Conservation (phyloP, 2,113 vertebrate species). For the Puntigrus tetrazona region DNA sequence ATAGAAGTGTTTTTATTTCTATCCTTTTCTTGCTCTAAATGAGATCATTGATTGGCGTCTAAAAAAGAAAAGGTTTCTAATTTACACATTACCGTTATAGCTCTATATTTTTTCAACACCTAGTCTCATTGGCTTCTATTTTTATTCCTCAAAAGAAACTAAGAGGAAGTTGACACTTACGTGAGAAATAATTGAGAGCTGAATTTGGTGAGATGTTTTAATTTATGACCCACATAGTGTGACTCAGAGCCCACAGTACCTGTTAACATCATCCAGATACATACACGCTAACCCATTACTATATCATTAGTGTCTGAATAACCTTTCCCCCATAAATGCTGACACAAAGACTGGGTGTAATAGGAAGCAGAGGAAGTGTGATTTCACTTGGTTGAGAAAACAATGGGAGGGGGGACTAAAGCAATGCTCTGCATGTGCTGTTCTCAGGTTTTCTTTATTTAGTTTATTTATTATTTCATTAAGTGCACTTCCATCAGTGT, state of each 20-base stretch:
- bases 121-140: background rate
- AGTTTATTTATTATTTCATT: background rate
- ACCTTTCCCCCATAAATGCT: background rate
- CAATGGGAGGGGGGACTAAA: background rate
- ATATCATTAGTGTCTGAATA: background rate
- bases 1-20: no score
- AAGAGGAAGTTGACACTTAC: background rate
- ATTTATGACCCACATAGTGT: background rate
- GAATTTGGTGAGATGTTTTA: no score
- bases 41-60: background rate
- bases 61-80: background rate
- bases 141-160: background rate
- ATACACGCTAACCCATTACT: background rate
- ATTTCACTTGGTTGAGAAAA: background rate
- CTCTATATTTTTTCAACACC: background rate
- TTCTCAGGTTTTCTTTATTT: background rate
- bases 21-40: background rate
- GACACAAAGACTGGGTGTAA: background rate
- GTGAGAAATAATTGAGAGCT: background rate
- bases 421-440: background rate
- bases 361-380: background rate
- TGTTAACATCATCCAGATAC: background rate
- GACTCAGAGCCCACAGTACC: background rate
- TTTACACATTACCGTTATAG: background rate
- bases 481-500: background rate